Conservation (phyloP, 2,797 vertebrate species). For the Rhynchotus rufescens region DNA sequence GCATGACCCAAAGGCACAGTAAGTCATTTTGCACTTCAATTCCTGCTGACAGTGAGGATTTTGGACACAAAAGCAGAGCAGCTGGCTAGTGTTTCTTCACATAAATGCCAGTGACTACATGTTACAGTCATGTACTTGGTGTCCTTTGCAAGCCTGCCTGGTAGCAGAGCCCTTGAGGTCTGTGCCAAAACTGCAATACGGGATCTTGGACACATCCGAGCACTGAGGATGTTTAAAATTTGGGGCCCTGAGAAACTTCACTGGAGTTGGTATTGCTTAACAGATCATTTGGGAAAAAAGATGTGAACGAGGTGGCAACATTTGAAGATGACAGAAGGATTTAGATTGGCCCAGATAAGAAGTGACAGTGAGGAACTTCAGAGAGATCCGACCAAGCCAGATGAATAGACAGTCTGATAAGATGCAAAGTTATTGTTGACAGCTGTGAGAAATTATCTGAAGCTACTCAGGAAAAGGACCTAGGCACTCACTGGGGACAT, state of each 20-base stretch:
- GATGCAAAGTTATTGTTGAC: constrained; percentile 57
- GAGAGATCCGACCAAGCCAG: constrained; percentile 43
- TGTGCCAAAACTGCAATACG: constrained; percentile 21
- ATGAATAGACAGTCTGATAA: constrained; percentile 58
- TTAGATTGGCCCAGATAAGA: constrained; percentile 60
- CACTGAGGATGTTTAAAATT: constrained; percentile 38
- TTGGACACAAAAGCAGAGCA: not conserved
- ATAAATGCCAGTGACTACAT: constrained; percentile 33
- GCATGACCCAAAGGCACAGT: not conserved
- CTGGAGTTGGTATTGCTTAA: constrained; percentile 44
- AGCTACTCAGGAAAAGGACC: constrained; percentile 21
- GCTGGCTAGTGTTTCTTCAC: constrained; percentile 50
- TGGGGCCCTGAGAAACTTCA: constrained; percentile 6
- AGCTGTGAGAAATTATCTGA: constrained; percentile 53
- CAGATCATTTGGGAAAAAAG: constrained; percentile 31
- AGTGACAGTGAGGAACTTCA: constrained; percentile 58
- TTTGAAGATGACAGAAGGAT: constrained; percentile 62
- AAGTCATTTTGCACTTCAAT: constrained; percentile 41
- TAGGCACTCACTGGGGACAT: constrained; percentile 18
- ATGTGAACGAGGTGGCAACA: constrained; percentile 64
- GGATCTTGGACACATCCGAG: constrained; percentile 1
- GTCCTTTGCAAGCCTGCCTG: not conserved
- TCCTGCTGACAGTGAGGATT: constrained; percentile 58
- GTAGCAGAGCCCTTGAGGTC: constrained; percentile 12
- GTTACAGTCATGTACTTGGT: not conserved